phyloP scores from a whole-genome alignment of 2,797 vertebrate species.

The Botia kubotai region DNA sequence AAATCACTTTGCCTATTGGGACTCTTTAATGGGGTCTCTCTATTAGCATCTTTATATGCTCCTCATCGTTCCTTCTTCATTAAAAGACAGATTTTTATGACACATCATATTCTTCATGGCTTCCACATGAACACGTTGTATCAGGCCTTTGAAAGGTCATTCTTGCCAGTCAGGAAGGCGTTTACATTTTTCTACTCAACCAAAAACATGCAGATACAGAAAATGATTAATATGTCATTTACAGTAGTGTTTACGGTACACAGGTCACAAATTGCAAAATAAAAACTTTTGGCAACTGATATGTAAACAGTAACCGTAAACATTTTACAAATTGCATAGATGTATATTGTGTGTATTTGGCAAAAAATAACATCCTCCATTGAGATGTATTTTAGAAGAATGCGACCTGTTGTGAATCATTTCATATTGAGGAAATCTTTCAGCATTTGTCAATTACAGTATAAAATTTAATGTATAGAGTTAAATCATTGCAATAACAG shows the following conservation, averaged over 20 bases:
- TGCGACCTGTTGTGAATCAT: no score
- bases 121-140: conserved; percentile 87
- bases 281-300: background rate
- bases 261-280: background rate
- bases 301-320: no score
- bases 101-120: conserved; percentile 89
- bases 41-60: conserved; percentile 69
- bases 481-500: background rate
- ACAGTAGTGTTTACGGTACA: background rate
- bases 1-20: conserved; percentile 66
- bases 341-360: no score
- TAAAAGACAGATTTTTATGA: conserved; percentile 89
- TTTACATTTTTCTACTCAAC: background rate
- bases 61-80: conserved; percentile 83
- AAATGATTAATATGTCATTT: background rate
- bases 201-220: background rate
- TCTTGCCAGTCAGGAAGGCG: conserved; percentile 81
- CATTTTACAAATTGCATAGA: no score
- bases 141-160: conserved; percentile 87
- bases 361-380: no score
- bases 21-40: conserved; percentile 68
- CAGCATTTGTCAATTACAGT: no score
- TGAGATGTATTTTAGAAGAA: no score
- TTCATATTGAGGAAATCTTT: no score
- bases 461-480: background rate